These are phyloP conservation scores for Xestoiulus laeticollis DNA, from an alignment of 2,888 invertebrate species.

Conservation along the genomic window DNA sequence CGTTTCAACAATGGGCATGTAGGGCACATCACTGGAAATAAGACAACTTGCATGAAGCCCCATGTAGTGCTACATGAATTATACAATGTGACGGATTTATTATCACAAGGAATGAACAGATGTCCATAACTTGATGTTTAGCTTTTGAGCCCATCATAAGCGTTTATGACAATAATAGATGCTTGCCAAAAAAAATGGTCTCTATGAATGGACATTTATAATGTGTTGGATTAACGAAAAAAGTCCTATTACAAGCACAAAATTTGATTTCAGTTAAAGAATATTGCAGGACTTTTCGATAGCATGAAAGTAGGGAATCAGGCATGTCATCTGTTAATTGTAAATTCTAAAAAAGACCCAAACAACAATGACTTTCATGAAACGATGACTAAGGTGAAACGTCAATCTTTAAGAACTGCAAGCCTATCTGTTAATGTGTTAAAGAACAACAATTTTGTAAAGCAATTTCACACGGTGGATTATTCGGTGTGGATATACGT, in stretches of 20 bases:
- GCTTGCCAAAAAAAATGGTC: not conserved
- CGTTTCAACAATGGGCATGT: not conserved
- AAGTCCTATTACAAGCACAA: not conserved
- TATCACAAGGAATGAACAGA: not conserved
- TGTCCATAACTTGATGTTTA: not conserved
- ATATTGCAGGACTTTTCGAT: too few species aligned
- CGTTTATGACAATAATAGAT: not conserved
- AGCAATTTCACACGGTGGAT: not conserved
- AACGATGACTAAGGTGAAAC: not conserved
- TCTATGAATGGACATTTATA: not conserved
- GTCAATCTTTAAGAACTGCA: not conserved
- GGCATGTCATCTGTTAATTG: too few species aligned
- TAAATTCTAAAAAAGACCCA: not conserved
- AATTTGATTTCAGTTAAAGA: not conserved
- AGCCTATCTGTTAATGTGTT: not conserved
- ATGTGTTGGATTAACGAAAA: not conserved
- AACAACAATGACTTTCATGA: not conserved
- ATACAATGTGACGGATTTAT: not conserved
- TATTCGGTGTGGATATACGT: not conserved
- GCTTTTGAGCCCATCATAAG: not conserved
- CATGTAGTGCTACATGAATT: not conserved
- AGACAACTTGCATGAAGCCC: not conserved
- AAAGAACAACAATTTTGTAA: not conserved
- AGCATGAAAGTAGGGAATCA: not conserved
- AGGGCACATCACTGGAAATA: not conserved